Evolutionary conservation across 1,140 invertebrate species (phyloP).

Genomic region (Bombus fervidus): DNA sequence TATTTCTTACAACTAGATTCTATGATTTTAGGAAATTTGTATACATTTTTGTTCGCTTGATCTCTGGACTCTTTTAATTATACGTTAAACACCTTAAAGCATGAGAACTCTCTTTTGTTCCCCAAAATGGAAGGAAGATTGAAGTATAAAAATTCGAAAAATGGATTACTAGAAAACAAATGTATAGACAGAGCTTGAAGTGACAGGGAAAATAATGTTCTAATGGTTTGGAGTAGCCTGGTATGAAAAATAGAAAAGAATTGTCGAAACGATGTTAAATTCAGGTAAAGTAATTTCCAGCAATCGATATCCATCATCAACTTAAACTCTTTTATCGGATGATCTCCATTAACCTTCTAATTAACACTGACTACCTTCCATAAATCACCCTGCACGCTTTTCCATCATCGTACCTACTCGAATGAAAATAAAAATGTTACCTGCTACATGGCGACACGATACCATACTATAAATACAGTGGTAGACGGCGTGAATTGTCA

Average conservation of each 20-base stretch:
- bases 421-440: not conserved
- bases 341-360: not conserved
- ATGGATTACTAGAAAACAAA: no score
- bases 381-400: not conserved
- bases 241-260: not conserved
- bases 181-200: not conserved
- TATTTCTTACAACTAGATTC: no score
- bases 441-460: not conserved
- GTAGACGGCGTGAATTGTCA: not conserved
- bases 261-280: not conserved
- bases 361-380: not conserved
- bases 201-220: no score
- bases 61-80: no score
- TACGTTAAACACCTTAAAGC: no score
- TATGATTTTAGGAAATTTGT: no score
- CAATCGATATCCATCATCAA: not conserved
- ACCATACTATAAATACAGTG: not conserved
- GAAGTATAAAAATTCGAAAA: no score
- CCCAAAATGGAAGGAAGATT: no score
- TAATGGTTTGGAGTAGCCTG: not conserved
- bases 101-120: no score
- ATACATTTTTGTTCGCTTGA: no score
- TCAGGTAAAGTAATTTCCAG: not conserved
- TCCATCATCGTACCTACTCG: not conserved
- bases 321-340: slow-evolving; percentile 7